Conservation (phyloP, 2,888 invertebrate species). For the Limnephilus marmoratus region DNA sequence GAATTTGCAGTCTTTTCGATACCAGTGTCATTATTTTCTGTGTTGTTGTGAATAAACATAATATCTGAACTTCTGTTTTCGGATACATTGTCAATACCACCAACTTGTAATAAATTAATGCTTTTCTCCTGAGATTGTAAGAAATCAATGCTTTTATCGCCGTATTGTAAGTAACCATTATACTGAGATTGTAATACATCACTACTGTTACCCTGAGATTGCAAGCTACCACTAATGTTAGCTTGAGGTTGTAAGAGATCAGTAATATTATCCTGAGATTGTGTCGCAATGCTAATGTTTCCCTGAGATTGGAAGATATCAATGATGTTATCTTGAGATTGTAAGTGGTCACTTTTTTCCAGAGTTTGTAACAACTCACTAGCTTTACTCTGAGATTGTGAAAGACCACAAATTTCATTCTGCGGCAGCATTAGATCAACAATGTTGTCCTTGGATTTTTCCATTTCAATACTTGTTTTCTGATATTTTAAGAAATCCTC, state of each 20-base stretch:
- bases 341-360: neutral
- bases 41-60: neutral
- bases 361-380: neutral
- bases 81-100: neutral
- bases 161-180: neutral
- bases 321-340: no score
- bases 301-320: no score
- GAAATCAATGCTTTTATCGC: neutral
- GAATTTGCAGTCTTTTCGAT: neutral
- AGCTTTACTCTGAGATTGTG: neutral
- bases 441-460: neutral
- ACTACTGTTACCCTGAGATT: neutral
- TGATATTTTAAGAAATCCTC: conserved; percentile 3
- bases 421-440: neutral
- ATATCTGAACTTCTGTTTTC: neutral
- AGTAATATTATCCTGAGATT: neutral
- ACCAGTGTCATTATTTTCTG: neutral
- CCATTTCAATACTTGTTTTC: neutral
- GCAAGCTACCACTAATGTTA: neutral
- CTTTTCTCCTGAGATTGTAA: neutral
- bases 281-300: no score
- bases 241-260: no score
- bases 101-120: neutral
- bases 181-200: neutral
- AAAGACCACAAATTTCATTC: neutral